Base-by-base conservation (phyloP, 1,140 invertebrate genomes). In the fruit fly (Drosophila melanogaster) region DNA sequence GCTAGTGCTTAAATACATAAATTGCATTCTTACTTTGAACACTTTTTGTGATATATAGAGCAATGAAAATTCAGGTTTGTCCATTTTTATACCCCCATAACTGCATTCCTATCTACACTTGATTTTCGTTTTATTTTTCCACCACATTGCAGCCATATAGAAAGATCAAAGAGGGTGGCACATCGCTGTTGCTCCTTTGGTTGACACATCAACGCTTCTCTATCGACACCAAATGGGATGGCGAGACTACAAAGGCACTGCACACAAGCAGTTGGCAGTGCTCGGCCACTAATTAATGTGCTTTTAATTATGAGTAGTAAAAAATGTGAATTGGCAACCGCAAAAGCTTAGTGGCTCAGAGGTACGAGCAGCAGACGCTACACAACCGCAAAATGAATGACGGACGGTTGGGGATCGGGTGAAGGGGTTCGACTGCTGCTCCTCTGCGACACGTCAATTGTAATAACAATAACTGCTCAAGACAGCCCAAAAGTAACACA, bases 401-500 rank as follows among this genome's bases (percentile, higher is more conserved):
- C 75, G 74, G 46, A 44, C 15, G 57, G 46, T 24, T 5, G 57
- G 12, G 6, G 12, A 24, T 47, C 40, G 33, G 64, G 73, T 73
- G 65, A 77, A 2, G 19, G 83, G 76, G 51, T 62, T 61, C 51
- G 53, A 35, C 51, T 53, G 38, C 47, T 62, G 61, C 43, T 55
- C 58, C 69, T 75, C 50, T 77, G 84, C 66, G 79, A 84, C 84
- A 73, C 78, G 84, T 89, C 79, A 79, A 49, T 67, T 53, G 51
- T 74, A 79, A 77, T 79, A 89, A 89, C 84, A 84, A 89, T 90
- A 87, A 87, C 85, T 89, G 77, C 84, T 87, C 84, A 87, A 87
- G 84, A 87, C 84, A 90, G 79, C 79, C 84, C 84, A 87, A 87
- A 87, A 87, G 84, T 87, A 87, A 87, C 84, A 87, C 84, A 84